Conservation (phyloP, 2,888 invertebrate genomes). For the Acronicta psi region DNA sequence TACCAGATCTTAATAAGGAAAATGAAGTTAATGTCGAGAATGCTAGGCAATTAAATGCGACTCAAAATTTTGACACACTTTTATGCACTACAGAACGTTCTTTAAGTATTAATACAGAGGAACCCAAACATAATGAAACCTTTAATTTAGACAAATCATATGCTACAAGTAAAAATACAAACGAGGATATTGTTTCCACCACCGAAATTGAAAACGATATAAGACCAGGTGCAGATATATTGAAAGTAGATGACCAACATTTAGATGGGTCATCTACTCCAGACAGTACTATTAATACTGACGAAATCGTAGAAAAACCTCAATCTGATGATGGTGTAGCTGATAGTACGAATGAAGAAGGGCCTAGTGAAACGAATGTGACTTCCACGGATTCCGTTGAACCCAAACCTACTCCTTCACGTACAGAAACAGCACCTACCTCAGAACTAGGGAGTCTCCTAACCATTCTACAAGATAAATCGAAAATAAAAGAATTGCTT, state of each 20-base stretch:
- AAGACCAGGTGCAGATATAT: slow-evolving; percentile 26
- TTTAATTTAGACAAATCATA: background rate
- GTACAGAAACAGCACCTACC: slow-evolving; percentile 54
- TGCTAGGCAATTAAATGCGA: background rate
- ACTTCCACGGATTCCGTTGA: slow-evolving; percentile 68
- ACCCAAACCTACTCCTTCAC: slow-evolving; percentile 53
- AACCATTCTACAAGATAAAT: slow-evolving; percentile 82
- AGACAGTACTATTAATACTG: slow-evolving; percentile 76
- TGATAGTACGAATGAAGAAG: slow-evolving; percentile 73
- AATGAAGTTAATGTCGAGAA: slow-evolving; percentile 13
- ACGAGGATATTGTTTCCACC: slow-evolving; percentile 72
- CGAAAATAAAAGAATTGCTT: slow-evolving; percentile 85
- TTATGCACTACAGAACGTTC: slow-evolving; percentile 11
- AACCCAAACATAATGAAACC: background rate
- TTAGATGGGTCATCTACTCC: slow-evolving; percentile 65
- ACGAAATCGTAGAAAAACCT: slow-evolving; percentile 50
- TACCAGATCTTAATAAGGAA: background rate
- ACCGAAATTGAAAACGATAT: slow-evolving; percentile 57
- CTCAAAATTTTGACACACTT: slow-evolving; percentile 6
- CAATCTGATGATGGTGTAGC: slow-evolving; percentile 59
- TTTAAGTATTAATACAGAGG: background rate
- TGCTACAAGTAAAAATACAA: slow-evolving; percentile 24
- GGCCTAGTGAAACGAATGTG: slow-evolving; percentile 68
- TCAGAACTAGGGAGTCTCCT: slow-evolving; percentile 73
- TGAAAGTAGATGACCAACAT: slow-evolving; percentile 34